Evolutionary conservation across 2,888 invertebrate genomes (phyloP).

Genomic region (Griposia aprilina): DNA sequence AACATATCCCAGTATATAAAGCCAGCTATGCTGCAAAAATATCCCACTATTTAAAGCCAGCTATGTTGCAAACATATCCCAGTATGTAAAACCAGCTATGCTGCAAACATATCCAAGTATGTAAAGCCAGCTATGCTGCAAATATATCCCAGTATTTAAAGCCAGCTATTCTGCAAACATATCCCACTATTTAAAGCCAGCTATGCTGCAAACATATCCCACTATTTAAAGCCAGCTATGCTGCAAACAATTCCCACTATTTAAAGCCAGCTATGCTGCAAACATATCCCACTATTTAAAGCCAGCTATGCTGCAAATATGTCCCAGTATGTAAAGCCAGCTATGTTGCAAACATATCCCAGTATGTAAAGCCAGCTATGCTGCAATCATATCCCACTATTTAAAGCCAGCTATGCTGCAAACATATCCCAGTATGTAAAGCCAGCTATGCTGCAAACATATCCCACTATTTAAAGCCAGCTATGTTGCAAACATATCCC

Average conservation of each 20-base stretch:
- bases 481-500: background rate
- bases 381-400: background rate
- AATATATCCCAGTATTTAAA: no score
- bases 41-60: no score
- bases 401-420: background rate
- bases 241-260: background rate
- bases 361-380: no score
- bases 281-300: no score
- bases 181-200: no score
- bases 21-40: background rate
- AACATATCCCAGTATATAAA: no score
- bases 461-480: no score
- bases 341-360: background rate
- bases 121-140: background rate
- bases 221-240: background rate
- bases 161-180: background rate
- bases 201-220: background rate
- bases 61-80: background rate
- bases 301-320: background rate
- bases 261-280: background rate
- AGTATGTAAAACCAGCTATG: no score
- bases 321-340: no score
- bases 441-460: background rate
- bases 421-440: no score
- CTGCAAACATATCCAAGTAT: background rate